Conservation (phyloP, 2,797 vertebrate genomes). For the Ibycter americanus region DNA sequence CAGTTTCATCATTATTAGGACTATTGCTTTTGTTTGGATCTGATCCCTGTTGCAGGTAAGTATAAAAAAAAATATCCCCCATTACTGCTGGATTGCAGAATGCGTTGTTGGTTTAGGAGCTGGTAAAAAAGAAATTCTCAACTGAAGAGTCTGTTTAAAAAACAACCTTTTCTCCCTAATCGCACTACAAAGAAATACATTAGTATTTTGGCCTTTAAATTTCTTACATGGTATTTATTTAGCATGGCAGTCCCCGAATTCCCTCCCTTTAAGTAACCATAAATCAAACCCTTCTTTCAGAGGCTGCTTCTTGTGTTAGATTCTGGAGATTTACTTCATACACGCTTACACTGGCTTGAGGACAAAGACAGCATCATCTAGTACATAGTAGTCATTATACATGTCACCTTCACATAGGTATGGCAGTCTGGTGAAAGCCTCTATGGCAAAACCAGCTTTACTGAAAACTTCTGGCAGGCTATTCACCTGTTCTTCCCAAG, state of each 20-base stretch:
- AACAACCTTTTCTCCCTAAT: conserved; percentile 32
- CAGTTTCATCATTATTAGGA: conserved; percentile 21
- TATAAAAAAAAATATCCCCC: conserved; percentile 80
- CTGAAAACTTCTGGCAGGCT: conserved; percentile 87
- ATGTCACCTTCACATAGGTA: conserved; percentile 98
- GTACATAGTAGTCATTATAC: conserved; percentile 95
- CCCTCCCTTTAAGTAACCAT: conserved; percentile 44
- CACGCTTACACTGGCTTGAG: conserved; percentile 81
- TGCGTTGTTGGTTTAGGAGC: conserved; percentile 62
- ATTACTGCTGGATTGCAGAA: conserved; percentile 67
- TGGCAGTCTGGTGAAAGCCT: conserved; percentile 92
- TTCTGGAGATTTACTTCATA: conserved; percentile 36
- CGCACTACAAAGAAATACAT: conserved; percentile 80
- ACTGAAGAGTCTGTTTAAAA: conserved; percentile 67
- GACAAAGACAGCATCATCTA: conserved; percentile 95
- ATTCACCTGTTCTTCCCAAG: conserved; percentile 96
- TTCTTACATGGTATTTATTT: conserved; percentile 71
- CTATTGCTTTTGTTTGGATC: conserved; percentile 69
- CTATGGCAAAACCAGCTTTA: conserved; percentile 88
- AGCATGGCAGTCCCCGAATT: conserved; percentile 57
- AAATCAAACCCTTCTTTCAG: conserved; percentile 50
- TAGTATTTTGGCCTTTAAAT: conserved; percentile 79
- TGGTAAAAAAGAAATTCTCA: conserved; percentile 74
- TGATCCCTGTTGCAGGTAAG: conserved; percentile 68
- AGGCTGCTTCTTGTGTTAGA: conserved; percentile 41